Evolutionary conservation across 2,888 invertebrate species (phyloP), one percentile per base, ranked within the genome.

Genomic region (Physocephala rufipes): DNA sequence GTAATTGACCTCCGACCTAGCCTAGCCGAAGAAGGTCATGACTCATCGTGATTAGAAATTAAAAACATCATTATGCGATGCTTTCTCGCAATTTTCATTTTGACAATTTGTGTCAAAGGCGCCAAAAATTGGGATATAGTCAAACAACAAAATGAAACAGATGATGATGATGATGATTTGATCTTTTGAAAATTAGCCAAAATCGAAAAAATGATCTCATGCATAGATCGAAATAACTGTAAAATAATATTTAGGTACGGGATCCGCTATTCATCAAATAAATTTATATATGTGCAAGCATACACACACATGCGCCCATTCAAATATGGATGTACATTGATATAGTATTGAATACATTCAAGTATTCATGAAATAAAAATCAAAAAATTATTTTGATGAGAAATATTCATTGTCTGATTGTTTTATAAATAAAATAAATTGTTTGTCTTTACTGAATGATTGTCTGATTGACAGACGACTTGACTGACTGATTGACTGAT

Each of bases 201-300:
- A 62, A 76, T 9, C 71, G 67, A 74, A 75, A 74, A 76, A 78
- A 77, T 83, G 79, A 82, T 81, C 82, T 83, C 81, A 82, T 81
- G 78, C 82, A 76, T 30, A 73, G 70, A 28, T 15, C 66, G 66
- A 67, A 76, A 73, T 9, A 36, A 9, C 36, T 4, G 36, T 36
- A 36, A 4, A n/a, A n/a, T n/a, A 36, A 7, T 36, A 36, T 36
- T 76, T 79, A 80, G 58, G 58, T 58, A 53, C 24, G 58, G 13
- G 15, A 58, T 28, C 1, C 28, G 24, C 77, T 77, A 74, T 72
- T 71, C 64, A 65, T 55, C 53, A 71, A 26, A 36, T 36, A 66
- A 51, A 21, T 15, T 24, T 19, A 55, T 19, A 53, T n/a, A 70
- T 19, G 15, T 21, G 9, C 59, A 36, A 62, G 55, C 47, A 63